Evolutionary conservation across 37 sponge, comb jelly and placozoan genomes (phyloP).

Genomic region (Dysidea cf. avara): DNA sequence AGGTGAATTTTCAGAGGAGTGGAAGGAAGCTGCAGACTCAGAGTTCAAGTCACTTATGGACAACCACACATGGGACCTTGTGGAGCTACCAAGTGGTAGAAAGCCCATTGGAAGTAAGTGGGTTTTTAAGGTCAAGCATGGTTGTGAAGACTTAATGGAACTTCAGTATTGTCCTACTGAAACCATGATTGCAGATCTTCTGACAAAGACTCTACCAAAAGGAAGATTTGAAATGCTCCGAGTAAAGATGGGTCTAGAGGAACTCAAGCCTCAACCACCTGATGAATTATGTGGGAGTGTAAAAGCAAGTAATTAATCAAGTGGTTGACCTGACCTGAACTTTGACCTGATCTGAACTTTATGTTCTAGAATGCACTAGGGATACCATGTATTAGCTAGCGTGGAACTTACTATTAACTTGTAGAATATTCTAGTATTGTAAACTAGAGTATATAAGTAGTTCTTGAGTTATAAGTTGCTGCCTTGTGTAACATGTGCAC

Average conservation of each 20-base stretch:
- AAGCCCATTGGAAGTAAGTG: constrained; percentile 40
- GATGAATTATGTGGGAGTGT: constrained; percentile 34
- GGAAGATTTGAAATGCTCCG: constrained; percentile 8
- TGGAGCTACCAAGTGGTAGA: constrained; percentile 19
- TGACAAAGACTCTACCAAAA: constrained; percentile 15
- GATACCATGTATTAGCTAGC: no score
- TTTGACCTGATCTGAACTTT: no score
- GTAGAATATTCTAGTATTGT: no score
- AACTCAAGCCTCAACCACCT: background rate
- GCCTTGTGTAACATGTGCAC: no score
- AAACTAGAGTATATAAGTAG: no score
- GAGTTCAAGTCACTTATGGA: constrained; percentile 50
- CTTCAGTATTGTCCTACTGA: background rate
- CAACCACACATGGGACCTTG: constrained; percentile 48
- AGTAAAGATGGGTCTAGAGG: constrained; percentile 5
- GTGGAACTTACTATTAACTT: no score
- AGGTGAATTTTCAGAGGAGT: constrained; percentile 22
- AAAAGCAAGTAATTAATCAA: no score
- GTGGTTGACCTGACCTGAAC: no score
- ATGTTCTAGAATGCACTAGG: no score
- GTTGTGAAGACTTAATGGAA: background rate
- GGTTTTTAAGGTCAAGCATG: no score
- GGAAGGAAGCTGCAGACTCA: constrained; percentile 49
- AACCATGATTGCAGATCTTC: constrained; percentile 15
- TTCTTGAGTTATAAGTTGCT: no score